Evolutionary conservation across 2,888 invertebrate species (phyloP).

Genomic region (Cryptus viduatorius): DNA sequence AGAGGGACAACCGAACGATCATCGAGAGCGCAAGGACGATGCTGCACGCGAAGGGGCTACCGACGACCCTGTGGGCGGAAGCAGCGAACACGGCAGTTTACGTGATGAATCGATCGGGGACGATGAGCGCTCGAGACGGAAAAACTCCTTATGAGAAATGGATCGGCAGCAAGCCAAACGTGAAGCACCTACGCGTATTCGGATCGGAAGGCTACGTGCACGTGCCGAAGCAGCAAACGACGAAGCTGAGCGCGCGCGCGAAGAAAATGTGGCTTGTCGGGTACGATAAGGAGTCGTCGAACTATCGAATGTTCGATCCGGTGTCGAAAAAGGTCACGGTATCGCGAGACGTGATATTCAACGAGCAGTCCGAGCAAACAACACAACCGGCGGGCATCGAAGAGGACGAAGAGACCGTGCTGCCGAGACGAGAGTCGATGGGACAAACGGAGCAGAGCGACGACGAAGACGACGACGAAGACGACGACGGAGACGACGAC

Average conservation of each 20-base stretch:
- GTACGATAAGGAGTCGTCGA: conserved; percentile 59
- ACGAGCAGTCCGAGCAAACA: conserved; percentile 26
- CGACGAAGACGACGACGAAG: conserved; percentile 7
- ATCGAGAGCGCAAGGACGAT: conserved; percentile 57
- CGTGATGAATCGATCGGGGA: conserved; percentile 49
- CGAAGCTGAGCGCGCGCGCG: conserved; percentile 55
- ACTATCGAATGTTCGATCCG: conserved; percentile 59
- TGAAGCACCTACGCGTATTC: conserved; percentile 61
- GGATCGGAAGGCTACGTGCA: conserved; percentile 60
- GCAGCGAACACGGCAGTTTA: conserved; percentile 55
- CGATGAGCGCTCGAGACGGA: neutral
- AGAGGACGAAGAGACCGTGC: conserved; percentile 31
- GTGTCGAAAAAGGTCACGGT: conserved; percentile 39
- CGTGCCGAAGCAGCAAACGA: conserved; percentile 55
- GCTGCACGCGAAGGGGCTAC: conserved; percentile 42
- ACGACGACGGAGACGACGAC: conserved; percentile 44
- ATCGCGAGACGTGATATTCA: conserved; percentile 38
- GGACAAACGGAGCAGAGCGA: neutral
- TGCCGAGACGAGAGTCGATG: conserved; percentile 12
- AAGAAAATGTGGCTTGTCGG: conserved; percentile 55
- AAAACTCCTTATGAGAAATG: conserved; percentile 46
- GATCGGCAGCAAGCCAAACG: conserved; percentile 33
- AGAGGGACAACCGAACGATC: conserved; percentile 57
- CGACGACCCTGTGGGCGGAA: conserved; percentile 52
- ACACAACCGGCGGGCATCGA: neutral